Percentiles rank a stretch among this genome's conserved stretches.
phyloP scores from a whole-genome alignment of 2,113 vertebrate species.

The Talpa occidentalis region DNA sequence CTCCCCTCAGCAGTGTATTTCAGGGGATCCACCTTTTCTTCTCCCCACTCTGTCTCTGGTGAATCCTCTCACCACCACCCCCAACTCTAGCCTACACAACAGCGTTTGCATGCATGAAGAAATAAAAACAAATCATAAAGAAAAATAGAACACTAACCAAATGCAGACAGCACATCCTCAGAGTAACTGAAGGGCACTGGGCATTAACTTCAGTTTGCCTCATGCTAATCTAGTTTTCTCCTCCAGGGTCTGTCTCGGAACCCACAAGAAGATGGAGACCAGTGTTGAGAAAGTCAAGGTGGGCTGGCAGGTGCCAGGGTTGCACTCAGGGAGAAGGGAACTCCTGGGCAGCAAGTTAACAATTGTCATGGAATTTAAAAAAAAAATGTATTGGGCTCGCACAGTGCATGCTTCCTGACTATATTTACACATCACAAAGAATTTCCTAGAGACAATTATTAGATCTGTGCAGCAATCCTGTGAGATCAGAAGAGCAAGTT shows the following conservation, averaged over 20 bases:
- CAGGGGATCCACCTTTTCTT: no score
- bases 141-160: not conserved
- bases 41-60: no score
- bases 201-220: not conserved
- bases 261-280: no score
- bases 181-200: not conserved
- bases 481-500: slow-evolving; percentile 9
- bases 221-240: no score
- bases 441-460: not conserved
- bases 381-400: not conserved
- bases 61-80: no score
- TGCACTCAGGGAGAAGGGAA: not conserved
- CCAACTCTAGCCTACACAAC: no score
- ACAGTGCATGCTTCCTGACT: not conserved
- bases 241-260: no score
- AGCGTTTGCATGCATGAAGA: not conserved
- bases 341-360: not conserved
- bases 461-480: slow-evolving; percentile 14
- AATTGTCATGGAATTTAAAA: not conserved
- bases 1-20: no score
- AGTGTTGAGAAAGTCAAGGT: no score
- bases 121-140: not conserved
- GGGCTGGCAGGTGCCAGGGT: no score
- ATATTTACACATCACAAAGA: slow-evolving; percentile 34
- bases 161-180: not conserved